Base-by-base conservation (phyloP, 1,140 invertebrate genomes). In the Scaptomyza hsui region DNA sequence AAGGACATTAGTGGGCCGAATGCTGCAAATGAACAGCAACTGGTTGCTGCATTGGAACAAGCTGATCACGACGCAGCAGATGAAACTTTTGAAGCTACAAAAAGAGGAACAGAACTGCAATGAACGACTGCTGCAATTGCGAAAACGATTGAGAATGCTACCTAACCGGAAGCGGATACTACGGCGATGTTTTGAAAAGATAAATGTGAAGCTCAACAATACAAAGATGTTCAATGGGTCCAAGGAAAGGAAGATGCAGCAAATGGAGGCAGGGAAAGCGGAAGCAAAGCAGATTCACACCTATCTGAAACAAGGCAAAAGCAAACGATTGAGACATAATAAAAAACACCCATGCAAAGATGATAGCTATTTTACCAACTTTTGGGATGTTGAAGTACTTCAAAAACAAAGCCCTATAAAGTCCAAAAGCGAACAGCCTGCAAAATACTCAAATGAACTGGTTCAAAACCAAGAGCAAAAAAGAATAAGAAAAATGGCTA, bases 1-100 rank as follows among this genome's bases (percentile, higher is more conserved):
- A 1, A 55, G 13, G 6, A 39, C 18, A n/a, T 7, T 15, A 0
- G 13, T 49, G 13, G 24, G 12, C 13, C 12, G 48, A 1, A 35
- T 64, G 29, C 21, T 75, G 32, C n/a, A n/a, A 0, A 44, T 19
- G 13, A 68, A 85, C 13, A 53, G 47, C 10, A 29, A n/a, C 1
- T 72, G 48, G 71, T 12, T 75, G 6, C 13, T 3, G 0, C 67
- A 15, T 6, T 85, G 72, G 67, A 47, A 57, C 0, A 42, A 10
- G 4, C 19, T 19, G 0, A 16, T 85, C 3, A 18, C 1, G 4
- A 0, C 4, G 6, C 72, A 75, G n/a, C n/a, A 16, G 3, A 12
- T 15, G 16, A 21, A 47, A 2, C 24, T 85, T 0, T 13, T 15
- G 0, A 4, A 49, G 5, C 12, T 72, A 49, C 12, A 39, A 7